Conservation (phyloP, 1,140 invertebrate species). For the Drosophila watanabei region DNA sequence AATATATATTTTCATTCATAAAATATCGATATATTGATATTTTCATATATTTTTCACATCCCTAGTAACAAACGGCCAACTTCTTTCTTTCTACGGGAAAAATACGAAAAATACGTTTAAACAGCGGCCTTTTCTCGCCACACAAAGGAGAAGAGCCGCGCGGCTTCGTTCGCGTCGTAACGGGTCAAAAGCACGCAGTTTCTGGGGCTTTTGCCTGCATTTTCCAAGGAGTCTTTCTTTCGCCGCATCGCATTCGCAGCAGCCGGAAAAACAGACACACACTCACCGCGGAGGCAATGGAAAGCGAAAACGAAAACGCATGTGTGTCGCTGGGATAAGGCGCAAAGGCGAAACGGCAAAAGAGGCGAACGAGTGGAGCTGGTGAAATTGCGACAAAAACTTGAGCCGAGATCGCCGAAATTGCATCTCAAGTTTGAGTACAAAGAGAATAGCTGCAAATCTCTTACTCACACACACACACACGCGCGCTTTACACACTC, state of each 20-base stretch:
- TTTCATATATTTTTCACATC: not conserved
- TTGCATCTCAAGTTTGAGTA: slow-evolving; percentile 42
- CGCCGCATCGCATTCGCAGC: slow-evolving; percentile 13
- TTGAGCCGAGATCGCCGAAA: slow-evolving; percentile 22
- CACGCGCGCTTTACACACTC: slow-evolving; percentile 10
- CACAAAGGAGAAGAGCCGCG: slow-evolving; percentile 24
- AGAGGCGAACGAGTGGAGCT: slow-evolving; percentile 35
- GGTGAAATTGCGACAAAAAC: slow-evolving; percentile 35
- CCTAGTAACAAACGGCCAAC: slow-evolving; percentile 2
- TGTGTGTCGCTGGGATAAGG: slow-evolving; percentile 72
- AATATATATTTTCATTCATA: no score
- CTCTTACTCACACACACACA: slow-evolving; percentile 16
- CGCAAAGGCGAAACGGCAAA: slow-evolving; percentile 46
- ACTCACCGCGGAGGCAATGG: slow-evolving; percentile 59
- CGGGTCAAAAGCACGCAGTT: slow-evolving; percentile 26
- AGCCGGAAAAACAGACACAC: slow-evolving; percentile 27
- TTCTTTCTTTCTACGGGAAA: slow-evolving; percentile 10
- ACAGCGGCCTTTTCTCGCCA: slow-evolving; percentile 16
- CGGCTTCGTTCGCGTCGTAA: slow-evolving; percentile 33
- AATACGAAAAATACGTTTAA: slow-evolving; percentile 14
- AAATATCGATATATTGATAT: not conserved
- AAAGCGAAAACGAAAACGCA: slow-evolving; percentile 73
- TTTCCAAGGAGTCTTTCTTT: slow-evolving; percentile 21
- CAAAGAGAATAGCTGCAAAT: slow-evolving; percentile 28
- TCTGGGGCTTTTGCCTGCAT: slow-evolving; percentile 16